Base-by-base conservation (phyloP, 2,888 invertebrate genomes). In the Drosophila recens region DNA sequence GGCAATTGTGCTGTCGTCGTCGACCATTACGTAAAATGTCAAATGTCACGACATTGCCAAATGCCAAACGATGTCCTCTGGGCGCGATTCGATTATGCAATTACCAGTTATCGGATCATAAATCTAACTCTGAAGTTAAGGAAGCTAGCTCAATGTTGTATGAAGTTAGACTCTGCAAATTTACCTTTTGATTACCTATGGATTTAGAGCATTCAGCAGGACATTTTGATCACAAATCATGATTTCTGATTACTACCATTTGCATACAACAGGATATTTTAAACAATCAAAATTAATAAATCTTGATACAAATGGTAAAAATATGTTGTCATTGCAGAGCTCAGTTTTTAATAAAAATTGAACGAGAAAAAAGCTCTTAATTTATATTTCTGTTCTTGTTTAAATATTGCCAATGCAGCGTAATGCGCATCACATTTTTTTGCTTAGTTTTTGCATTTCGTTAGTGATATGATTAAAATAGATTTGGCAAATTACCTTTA, bases 1-100 rank as follows among this genome's bases (percentile, higher is more conserved):
- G 70, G 34, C 70, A 43, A 79, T 53, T 68, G 71, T 61, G 46
- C 48, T 62, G 53, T 52, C 46, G 23, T 34, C 38, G 23, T 38
- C 58, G 53, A 36, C 40, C 62, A 72, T 82, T 82, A 82, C 63
- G 43, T 76, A 81, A 84, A 81, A 84, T 81, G 74, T 72, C 79
- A 82, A 81, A 84, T 66, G 79, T 71, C 82, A 63, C 36, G 69
- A 66, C 69, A 54, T 64, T 66, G 79, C 69, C 67, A 69, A 68
- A 66, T 57, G 63, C 34, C 51, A 57, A 46, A 30, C 40, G 33
- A 58, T 63, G 70, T 66, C 69, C 76, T 72, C 67, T 33, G 58
- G 71, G 54, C 65, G 49, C 58, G 62, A 3, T 15, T 46, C 33
- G 46, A 43, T 67, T 65, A 64, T 68, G 67, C 58, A 73, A 68